Percentiles rank a stretch among this genome's conserved stretches.
Conservation (phyloP, 2,113 vertebrate genomes). For the Collichthys lucidus region DNA sequence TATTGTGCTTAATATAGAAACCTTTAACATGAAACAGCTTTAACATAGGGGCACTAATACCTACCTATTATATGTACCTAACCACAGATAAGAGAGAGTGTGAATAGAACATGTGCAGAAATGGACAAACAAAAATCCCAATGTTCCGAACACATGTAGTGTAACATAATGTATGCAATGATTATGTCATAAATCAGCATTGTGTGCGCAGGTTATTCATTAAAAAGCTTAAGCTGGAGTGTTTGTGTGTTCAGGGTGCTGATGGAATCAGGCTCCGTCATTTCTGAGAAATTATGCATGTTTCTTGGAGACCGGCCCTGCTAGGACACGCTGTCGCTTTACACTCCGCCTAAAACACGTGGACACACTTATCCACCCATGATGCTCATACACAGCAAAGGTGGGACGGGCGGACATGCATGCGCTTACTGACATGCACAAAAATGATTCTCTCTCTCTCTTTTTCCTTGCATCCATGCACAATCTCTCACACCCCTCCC, state of each 20-base stretch:
- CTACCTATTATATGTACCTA: slow-evolving; percentile 32
- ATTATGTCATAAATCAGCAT: slow-evolving; percentile 36
- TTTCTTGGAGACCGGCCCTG: slow-evolving; percentile 53
- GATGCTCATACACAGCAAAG: slow-evolving; percentile 52
- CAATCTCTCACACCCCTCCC: slow-evolving; percentile 63
- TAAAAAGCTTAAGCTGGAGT: slow-evolving; percentile 43
- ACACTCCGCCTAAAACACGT: slow-evolving; percentile 49
- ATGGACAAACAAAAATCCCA: slow-evolving; percentile 26
- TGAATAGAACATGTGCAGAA: slow-evolving; percentile 20
- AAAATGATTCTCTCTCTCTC: slow-evolving; percentile 52
- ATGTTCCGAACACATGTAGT: slow-evolving; percentile 30
- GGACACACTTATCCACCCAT: slow-evolving; percentile 62
- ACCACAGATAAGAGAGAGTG: slow-evolving; percentile 12
- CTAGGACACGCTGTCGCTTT: slow-evolving; percentile 53
- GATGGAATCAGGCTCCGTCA: slow-evolving; percentile 23
- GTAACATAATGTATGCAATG: slow-evolving; percentile 20
- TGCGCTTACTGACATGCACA: slow-evolving; percentile 52
- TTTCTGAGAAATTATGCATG: slow-evolving; percentile 64
- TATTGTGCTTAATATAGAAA: slow-evolving; percentile 49
- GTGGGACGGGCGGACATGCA: slow-evolving; percentile 41
- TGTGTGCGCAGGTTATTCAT: slow-evolving; percentile 52
- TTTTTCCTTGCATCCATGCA: not conserved
- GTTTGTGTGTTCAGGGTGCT: slow-evolving; percentile 23
- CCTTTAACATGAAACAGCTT: slow-evolving; percentile 22
- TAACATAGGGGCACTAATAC: slow-evolving; percentile 2